Evolutionary conservation across 2,113 vertebrate genomes (phyloP).

Genomic region (Callaeas wilsoni): DNA sequence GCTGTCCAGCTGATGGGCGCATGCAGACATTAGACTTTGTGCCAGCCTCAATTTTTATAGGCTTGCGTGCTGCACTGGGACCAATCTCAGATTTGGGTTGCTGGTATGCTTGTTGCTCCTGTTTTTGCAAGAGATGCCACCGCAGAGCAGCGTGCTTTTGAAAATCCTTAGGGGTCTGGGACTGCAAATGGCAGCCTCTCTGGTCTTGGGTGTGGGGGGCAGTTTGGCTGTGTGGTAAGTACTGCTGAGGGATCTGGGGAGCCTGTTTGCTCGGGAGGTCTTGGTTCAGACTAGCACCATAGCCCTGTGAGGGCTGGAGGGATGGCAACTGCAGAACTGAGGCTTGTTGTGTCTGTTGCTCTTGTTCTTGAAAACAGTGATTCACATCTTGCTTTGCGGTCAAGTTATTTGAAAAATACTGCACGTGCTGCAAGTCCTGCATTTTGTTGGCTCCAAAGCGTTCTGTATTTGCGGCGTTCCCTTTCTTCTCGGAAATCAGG

Average conservation of each 20-base stretch:
- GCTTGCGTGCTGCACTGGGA: conserved; percentile 57
- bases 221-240: conserved; percentile 68
- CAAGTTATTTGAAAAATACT: conserved; percentile 74
- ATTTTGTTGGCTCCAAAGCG: conserved; percentile 52
- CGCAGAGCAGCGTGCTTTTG: conserved; percentile 87
- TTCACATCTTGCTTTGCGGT: conserved; percentile 73
- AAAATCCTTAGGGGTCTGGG: conserved; percentile 75
- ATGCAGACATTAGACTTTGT: conserved; percentile 70
- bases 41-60: conserved; percentile 82
- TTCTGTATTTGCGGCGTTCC: not conserved
- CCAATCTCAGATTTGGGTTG: conserved; percentile 64
- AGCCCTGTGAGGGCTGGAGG: conserved; percentile 65
- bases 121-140: conserved; percentile 87
- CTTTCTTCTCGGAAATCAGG: conserved; percentile 65
- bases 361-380: conserved; percentile 71
- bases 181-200: conserved; percentile 48
- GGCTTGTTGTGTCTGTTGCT: conserved; percentile 53
- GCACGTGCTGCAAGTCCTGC: conserved; percentile 65
- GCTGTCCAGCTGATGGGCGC: conserved; percentile 52
- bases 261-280: conserved; percentile 28
- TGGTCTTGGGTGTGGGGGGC: conserved; percentile 67
- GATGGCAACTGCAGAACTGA: conserved; percentile 29
- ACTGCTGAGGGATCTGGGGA: conserved; percentile 59
- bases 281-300: conserved; percentile 39
- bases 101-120: conserved; percentile 79